Conservation (phyloP, 2,888 invertebrate genomes). For the Orthosia incerta region DNA sequence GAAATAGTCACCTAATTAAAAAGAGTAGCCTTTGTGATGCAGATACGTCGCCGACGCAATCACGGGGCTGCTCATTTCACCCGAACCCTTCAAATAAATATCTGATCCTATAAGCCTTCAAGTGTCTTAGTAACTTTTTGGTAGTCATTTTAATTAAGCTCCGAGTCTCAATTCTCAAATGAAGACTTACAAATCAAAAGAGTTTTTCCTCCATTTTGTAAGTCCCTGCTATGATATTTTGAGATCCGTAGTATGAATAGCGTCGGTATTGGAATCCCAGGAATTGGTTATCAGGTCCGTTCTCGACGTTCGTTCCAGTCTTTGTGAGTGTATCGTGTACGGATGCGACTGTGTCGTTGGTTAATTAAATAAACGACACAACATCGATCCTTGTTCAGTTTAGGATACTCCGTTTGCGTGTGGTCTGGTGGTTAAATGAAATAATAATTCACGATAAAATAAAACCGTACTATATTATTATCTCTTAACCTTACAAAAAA, state of each 20-base stretch:
- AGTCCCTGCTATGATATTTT: slow-evolving; percentile 36
- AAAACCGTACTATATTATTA: too few relatives aligned
- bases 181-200: slow-evolving; percentile 71
- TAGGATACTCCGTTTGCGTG: too few relatives aligned
- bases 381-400: too few relatives aligned
- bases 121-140: slow-evolving; percentile 70
- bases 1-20: slow-evolving; percentile 86
- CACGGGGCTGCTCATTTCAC: slow-evolving; percentile 74
- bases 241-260: slow-evolving; percentile 13
- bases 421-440: too few relatives aligned
- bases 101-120: slow-evolving; percentile 69
- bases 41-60: slow-evolving; percentile 81
- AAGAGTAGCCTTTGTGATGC: slow-evolving; percentile 86
- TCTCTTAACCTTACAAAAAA: too few relatives aligned
- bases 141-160: slow-evolving; percentile 72
- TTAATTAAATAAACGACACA: background rate
- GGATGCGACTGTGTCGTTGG: background rate
- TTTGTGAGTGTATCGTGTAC: slow-evolving; percentile 11
- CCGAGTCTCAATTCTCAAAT: slow-evolving; percentile 63
- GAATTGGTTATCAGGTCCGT: slow-evolving; percentile 5
- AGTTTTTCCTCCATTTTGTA: slow-evolving; percentile 30
- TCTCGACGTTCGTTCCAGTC: background rate
- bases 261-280: slow-evolving; percentile 5
- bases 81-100: slow-evolving; percentile 80
- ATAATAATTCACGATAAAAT: too few relatives aligned